Conservation (phyloP, 1,140 invertebrate species). For the Reticulitermes speratus region DNA sequence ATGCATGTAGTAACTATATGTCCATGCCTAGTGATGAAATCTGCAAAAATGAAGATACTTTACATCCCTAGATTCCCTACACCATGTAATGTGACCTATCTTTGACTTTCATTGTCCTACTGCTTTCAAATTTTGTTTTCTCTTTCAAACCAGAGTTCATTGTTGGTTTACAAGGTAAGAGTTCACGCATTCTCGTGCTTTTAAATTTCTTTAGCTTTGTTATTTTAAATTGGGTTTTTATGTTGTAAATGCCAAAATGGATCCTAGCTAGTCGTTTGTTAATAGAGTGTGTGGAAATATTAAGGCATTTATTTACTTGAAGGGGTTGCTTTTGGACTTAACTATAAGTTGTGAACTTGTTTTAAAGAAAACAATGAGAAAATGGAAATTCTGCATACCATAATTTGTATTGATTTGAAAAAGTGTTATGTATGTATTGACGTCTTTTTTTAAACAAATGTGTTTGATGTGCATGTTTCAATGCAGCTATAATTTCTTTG, state of each 20-base stretch:
- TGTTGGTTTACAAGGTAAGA: constrained; percentile 34
- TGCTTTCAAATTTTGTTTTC: constrained; percentile 29
- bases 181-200: neutral
- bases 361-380: too few species aligned
- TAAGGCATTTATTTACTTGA: neutral
- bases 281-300: neutral
- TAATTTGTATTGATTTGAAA: neutral
- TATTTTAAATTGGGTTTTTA: neutral
- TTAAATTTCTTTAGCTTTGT: neutral
- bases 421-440: neutral
- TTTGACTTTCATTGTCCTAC: neutral
- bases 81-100: neutral
- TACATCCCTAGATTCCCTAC: neutral
- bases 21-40: too few species aligned
- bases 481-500: neutral
- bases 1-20: too few species aligned
- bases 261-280: neutral
- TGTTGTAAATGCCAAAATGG: neutral
- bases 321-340: neutral
- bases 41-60: neutral
- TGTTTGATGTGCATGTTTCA: neutral
- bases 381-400: neutral
- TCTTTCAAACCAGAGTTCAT: constrained; percentile 32
- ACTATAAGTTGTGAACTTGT: neutral
- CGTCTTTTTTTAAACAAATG: neutral